These are phyloP conservation scores for Hydractinia echinata DNA, from an alignment of 30 jellyfish, hydroid and myxozoan genomes.

Conservation along the genomic window DNA sequence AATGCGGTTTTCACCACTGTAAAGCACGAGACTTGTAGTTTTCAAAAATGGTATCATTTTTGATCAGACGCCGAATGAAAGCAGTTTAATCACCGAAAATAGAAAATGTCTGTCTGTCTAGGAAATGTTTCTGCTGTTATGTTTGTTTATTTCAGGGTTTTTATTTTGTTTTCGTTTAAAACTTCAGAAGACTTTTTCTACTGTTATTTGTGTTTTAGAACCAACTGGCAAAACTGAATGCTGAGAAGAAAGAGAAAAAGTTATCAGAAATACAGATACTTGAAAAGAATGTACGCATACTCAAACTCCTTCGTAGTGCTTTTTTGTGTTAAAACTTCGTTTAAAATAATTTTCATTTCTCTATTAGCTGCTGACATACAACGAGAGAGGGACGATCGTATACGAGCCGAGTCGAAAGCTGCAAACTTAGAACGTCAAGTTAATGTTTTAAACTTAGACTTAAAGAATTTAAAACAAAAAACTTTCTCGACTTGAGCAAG, in stretches of 20 bases:
- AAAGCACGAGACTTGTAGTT: too few relatives aligned
- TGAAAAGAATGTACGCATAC: conserved; percentile 71
- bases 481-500: conserved; percentile 66
- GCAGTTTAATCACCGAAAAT: too few relatives aligned
- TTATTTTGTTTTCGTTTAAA: too few relatives aligned
- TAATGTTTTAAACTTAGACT: conserved; percentile 66
- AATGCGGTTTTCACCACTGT: too few relatives aligned
- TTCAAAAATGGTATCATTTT: too few relatives aligned
- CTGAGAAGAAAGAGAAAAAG: conserved; percentile 75
- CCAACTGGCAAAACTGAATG: conserved; percentile 67
- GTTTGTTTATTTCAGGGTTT: too few relatives aligned
- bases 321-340: conserved; percentile 8
- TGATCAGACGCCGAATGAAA: too few relatives aligned
- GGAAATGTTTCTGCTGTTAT: not conserved
- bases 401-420: conserved; percentile 86
- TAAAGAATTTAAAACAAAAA: conserved; percentile 82
- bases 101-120: too few relatives aligned
- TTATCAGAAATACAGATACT: conserved; percentile 69
- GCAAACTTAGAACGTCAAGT: conserved; percentile 90
- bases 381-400: conserved; percentile 66
- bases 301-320: not conserved
- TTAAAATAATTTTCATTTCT: not conserved
- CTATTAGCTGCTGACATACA: conserved; percentile 61
- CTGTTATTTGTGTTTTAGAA: conserved; percentile 26
- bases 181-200: not conserved